Evolutionary conservation across 2,113 vertebrate genomes (phyloP), one percentile per base, ranked within the genome.

Genomic region (Heptranchias perlo): DNA sequence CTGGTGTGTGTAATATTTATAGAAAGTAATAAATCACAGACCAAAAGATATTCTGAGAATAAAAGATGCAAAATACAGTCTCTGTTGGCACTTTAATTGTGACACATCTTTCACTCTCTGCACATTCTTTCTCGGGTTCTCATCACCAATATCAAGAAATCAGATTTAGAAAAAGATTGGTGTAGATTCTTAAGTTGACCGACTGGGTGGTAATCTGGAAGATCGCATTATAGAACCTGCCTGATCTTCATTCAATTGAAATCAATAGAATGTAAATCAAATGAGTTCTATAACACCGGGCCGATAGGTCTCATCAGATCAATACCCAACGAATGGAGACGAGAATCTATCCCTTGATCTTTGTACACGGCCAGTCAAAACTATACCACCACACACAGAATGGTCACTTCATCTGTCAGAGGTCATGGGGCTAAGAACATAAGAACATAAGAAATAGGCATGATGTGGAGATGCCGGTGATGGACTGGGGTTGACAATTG

Each of bases 1-100:
- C 89, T 93, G 58, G 16, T 2, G 64, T 67, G 93, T 65, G 93
- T 69, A 95, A 69, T 95, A 69, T 95, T 95, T 95, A 95, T 95
- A 67, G 93, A 95, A 95, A 65, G 23, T 67, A 95, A 95, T 69
- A 95, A 95, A 95, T 95, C 93, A 95, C 64, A 28, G 61, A 49
- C 44, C n/a, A 62, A 93, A 92, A 92, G 25, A n/a, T 16, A 61
- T n/a, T 39, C 61, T 65, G 62, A 94, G 62, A 94, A 65, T 94
- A 94, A 94, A 65, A 47, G 92, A 65, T 65, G 87, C 54, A 61
- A 92, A 91, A n/a, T 61, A 16, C 87, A n/a, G 87, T 39, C 31
- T 92, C 54, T 61, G 87, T 61, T 92, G 39, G 87, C 87, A 92
- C 4, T 92, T 61, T 21, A 58, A 61, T 92, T 92, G 54, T 21